Percentiles rank a stretch among this genome's conserved stretches.
phyloP scores from a whole-genome alignment of 1,140 invertebrate species.

The Aphaenogaster rudis region DNA sequence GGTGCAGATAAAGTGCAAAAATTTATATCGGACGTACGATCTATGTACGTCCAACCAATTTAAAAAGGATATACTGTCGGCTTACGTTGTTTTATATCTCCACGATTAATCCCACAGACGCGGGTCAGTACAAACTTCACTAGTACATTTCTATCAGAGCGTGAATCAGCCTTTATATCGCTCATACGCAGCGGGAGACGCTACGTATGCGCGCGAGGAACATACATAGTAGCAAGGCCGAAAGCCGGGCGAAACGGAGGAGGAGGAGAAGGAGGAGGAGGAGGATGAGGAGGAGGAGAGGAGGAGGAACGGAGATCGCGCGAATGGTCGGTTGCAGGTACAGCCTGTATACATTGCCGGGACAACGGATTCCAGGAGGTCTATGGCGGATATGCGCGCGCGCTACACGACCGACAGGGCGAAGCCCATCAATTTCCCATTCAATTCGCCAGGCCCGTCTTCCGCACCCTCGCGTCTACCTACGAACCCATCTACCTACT shows the following conservation, averaged over 20 bases:
- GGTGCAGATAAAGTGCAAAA: neutral
- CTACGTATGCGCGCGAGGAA: conserved; percentile 40
- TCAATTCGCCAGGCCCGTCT: conserved; percentile 76
- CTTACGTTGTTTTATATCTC: neutral
- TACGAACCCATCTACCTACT: neutral
- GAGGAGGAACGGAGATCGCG: conserved; percentile 13
- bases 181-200: neutral
- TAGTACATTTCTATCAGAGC: conserved; percentile 15
- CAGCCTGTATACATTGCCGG: conserved; percentile 72
- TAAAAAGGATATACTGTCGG: neutral
- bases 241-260: conserved; percentile 41
- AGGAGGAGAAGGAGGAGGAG: neutral
- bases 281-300: neutral
- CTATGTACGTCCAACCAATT: neutral
- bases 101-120: too few relatives aligned
- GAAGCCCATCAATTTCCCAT: conserved; percentile 82
- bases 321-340: conserved; percentile 55
- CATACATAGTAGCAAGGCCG: conserved; percentile 46
- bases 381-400: conserved; percentile 73
- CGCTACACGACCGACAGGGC: conserved; percentile 75
- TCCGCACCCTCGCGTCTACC: conserved; percentile 54
- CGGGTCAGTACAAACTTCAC: neutral
- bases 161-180: conserved; percentile 27
- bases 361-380: conserved; percentile 75
- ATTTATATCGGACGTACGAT: neutral